These are phyloP conservation scores for Paramormyrops hopkinsi DNA, from an alignment of 2,797 vertebrate genomes.

Conservation along the genomic window DNA sequence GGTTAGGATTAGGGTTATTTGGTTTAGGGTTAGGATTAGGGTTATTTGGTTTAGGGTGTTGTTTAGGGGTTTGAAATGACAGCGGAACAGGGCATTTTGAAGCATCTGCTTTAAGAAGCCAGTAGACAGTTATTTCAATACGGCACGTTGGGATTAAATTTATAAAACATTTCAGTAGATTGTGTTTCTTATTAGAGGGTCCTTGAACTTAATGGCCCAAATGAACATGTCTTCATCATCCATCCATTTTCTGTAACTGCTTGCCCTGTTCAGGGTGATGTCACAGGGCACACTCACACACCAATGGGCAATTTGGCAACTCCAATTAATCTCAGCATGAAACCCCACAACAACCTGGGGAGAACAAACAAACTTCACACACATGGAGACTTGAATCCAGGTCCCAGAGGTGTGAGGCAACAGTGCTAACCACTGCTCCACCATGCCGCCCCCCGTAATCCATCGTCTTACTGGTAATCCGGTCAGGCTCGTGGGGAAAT, in stretches of 20 bases:
- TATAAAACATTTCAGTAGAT: not conserved
- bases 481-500: not conserved
- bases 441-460: not conserved
- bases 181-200: not conserved
- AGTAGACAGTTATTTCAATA: not conserved
- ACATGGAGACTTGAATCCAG: not conserved
- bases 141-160: not conserved
- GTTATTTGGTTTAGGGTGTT: not conserved
- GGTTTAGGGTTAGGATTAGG: not conserved
- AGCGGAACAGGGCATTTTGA: not conserved
- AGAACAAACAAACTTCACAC: not conserved
- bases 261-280: not conserved
- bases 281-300: not conserved
- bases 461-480: not conserved
- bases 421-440: not conserved
- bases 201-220: not conserved
- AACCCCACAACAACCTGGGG: not conserved
- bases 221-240: not conserved
- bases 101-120: not conserved
- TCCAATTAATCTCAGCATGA: not conserved
- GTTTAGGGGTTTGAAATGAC: not conserved
- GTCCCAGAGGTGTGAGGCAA: not conserved
- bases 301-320: not conserved
- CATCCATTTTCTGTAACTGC: not conserved
- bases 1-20: not conserved